Base-by-base conservation (phyloP, 2,888 invertebrate species). In the Pristionchus fissidentatus region DNA sequence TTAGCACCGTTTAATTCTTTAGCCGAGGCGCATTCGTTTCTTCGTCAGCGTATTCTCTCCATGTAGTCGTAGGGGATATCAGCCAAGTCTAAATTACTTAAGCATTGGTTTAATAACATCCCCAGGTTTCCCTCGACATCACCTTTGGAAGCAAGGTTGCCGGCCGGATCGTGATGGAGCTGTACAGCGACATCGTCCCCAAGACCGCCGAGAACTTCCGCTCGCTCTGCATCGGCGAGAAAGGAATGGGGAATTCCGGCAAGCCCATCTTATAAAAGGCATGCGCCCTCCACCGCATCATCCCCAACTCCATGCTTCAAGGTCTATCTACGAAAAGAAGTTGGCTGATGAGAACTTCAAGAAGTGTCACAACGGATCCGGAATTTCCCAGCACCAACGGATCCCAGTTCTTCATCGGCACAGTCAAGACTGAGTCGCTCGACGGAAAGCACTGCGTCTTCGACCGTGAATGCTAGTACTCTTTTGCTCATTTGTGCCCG, bases 271-370 rank as follows among this genome's bases (percentile, higher is more conserved):
- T 94, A 84, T 97, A 96, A 95, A 96, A 96, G 94, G 95, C 95
- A 90, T 84, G 84, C 84, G 96, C 95, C 91, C 97, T 97, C 95
- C 97, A 97, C 94, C 95, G 97, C 91, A 96, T 97, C 92, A 97
- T 97, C 93, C 97, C 97, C 90, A 96, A 96, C 94, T 97, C 97
- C 94, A 97, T 97, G 97, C 96, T 97, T 94, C 97, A 97, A 94
- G 97, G 94, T 97, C 97, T 90, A 98, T 98, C 94, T 98, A 97
- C 91, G 98, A 98, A 83, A 88, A 87, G 95, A 95, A 92, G 94
- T 98, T 98, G 93, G 95, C 95, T 79, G 98, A 98, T 93, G 98
- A 98, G 94, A 98, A 98, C 95, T 98, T 98, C 94, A 94, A 94
- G 88, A 94, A 97, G 86, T 84, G 75, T 29, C 89, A 90, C 86